Evolutionary conservation across 1,140 invertebrate species (phyloP).

Genomic region (Metaphire vulgaris): DNA sequence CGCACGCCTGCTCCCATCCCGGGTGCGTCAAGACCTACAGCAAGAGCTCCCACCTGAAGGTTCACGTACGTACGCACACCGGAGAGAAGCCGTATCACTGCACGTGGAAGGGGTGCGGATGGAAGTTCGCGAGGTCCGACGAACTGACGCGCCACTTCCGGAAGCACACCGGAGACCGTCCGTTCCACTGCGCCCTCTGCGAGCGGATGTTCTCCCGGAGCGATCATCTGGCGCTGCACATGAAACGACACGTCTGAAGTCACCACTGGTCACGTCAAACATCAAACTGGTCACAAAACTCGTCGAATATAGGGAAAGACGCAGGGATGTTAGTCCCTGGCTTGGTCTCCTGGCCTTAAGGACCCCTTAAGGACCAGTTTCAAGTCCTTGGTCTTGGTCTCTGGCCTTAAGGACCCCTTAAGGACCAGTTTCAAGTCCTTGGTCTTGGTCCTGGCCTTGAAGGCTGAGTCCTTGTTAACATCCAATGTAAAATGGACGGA

Average conservation of each 20-base stretch:
- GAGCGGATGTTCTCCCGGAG: conserved; percentile 84
- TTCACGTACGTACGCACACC: conserved; percentile 59
- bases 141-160: conserved; percentile 93
- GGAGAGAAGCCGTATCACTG: conserved; percentile 79
- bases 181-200: conserved; percentile 92
- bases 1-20: conserved; percentile 60
- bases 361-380: no score
- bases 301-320: no score
- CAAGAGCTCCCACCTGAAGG: conserved; percentile 67
- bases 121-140: conserved; percentile 89
- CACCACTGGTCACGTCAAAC: no score
- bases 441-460: no score
- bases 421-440: no score
- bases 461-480: no score
- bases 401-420: no score
- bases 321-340: no score
- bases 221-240: conserved; percentile 92
- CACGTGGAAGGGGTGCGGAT: conserved; percentile 72
- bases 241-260: conserved; percentile 74
- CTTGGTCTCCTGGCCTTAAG: no score
- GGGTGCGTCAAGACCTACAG: conserved; percentile 67
- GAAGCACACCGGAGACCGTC: conserved; percentile 91
- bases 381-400: no score
- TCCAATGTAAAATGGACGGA: no score
- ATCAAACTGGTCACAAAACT: no score